Evolutionary conservation across 2,797 vertebrate species (phyloP).

Genomic region (Argentina silus): DNA sequence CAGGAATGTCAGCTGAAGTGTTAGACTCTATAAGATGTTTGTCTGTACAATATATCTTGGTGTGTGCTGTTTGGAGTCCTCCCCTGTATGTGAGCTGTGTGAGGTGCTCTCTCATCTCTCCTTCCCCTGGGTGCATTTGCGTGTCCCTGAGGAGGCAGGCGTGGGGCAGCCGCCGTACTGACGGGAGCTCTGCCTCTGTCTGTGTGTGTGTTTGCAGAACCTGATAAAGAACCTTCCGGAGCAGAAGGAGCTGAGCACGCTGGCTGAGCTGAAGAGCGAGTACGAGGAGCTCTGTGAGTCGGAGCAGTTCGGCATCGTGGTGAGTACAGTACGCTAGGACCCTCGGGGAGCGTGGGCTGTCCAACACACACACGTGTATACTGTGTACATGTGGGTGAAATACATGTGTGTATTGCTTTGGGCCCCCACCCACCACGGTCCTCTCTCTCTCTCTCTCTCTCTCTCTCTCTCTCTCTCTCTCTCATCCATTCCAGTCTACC

Average conservation of each 20-base stretch:
- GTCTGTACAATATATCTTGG: neutral
- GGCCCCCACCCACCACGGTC: conserved; percentile 27
- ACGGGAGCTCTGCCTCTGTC: neutral
- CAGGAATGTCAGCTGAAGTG: neutral
- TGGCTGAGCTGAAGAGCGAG: conserved; percentile 91
- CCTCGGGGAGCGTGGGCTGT: neutral
- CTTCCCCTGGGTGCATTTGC: neutral
- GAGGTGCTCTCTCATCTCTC: neutral
- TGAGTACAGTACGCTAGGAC: conserved; percentile 73
- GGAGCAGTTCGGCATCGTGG: conserved; percentile 97
- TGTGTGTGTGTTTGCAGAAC: conserved; percentile 78
- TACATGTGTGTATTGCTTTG: conserved; percentile 20
- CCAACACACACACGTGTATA: conserved; percentile 9
- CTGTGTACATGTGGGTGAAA: too few relatives aligned
- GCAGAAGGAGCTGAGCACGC: conserved; percentile 90
- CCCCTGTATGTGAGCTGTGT: neutral
- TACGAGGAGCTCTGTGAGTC: conserved; percentile 94
- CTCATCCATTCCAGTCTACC: neutral
- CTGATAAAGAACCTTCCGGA: conserved; percentile 97
- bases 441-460: conserved; percentile 28
- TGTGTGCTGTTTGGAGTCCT: neutral
- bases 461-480: conserved; percentile 23
- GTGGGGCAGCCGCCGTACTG: neutral
- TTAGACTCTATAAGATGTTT: neutral
- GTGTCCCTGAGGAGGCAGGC: neutral